Base-by-base conservation (phyloP, 2,888 invertebrate genomes). In the Apotomis turbidana region DNA sequence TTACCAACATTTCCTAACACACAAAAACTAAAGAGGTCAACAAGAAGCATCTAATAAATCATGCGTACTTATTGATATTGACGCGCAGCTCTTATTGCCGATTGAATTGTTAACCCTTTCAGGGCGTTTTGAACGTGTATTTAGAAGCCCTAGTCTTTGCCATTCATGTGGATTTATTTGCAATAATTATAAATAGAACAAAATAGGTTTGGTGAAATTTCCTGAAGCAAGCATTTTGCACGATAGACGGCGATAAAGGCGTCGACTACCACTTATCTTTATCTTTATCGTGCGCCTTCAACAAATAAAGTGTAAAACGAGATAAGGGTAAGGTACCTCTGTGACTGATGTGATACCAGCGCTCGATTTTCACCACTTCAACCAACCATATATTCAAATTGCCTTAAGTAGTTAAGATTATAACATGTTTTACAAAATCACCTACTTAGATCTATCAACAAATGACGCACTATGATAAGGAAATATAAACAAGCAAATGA, bases 281-380 rank as follows among this genome's bases (percentile, higher is more conserved):
- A 89, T 87, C 89, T 87, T 89, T 90, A 91, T 91, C 91, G 90
- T 87, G 87, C 89, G 88, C 91, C 91, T 91, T 93, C 88, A 87
- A 87, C 91, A 93, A 93, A 91, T 91, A 93, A 90, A 89, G 83
- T 90, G 86, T 88, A 90, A 91, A 91, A 88, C 87, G 88, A 90
- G 91, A 91, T 93, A 90, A 91, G 86, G 80, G 80, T 81, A 78
- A 85, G 81, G 83, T 86, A 89, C 87, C 78, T 87, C 81, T 86
- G 85, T 84, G 78, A 81, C 79, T 84, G 82, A 84, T 84, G 78
- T 87, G 85, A 83, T 81, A 80, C 68, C 74, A 73, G 64, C 60
- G 59, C 70, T 73, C 55, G 60, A 73, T 60, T 64, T 59, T 64
- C 57, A 12, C 13, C 36, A 46, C 44, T 68, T 12, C 58, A 63